Base-by-base conservation (phyloP, 2,113 vertebrate genomes). In the Psilopogon haemacephalus region DNA sequence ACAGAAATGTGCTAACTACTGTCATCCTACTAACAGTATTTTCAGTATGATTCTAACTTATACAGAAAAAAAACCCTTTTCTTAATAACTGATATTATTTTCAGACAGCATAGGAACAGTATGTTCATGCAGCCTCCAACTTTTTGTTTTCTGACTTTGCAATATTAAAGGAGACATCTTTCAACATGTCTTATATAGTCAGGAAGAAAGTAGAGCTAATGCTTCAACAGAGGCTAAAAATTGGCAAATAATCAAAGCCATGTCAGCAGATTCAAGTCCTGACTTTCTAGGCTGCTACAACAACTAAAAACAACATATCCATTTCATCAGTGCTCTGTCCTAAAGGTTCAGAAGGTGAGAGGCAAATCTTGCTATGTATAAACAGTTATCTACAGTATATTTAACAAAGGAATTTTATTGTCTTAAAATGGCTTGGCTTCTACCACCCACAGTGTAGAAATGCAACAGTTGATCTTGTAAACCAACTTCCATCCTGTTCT, bases 391-490 rank as follows among this genome's bases (percentile, higher is more conserved):
- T 91, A 86, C 88, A 84, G 74, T 90, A 52, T 95, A 95, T 95
- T 95, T 97, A 70, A 96, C 90, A 94, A 88, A 91, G 93, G 95
- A 88, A 94, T 93, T 97, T 97, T 97, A 96, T 95, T 96, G 95
- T 88, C 90, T 88, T 95, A 88, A 95, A 90, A 93, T 92, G 80
- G 77, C 77, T 95, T 95, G 85, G n/a, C 50, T 96, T 96, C 77
- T 96, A 94, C 96, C 96, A 96, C 96, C 94, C 95, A 95, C 96
- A 64, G 94, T 30, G 88, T 52, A 76, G 88, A 95, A 88, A 84
- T 90, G 48, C 70, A 94, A 71, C 83, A 86, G 77, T 26, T 55
- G 69, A 82, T 55, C 95, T 95, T 90, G 89, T 94, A 96, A 96
- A 96, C 92, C 86, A 92, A 60, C 82, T 97, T 94, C 86, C 70